Base-by-base conservation (phyloP, 1,140 invertebrate genomes). In the Trichogramma pretiosum region DNA sequence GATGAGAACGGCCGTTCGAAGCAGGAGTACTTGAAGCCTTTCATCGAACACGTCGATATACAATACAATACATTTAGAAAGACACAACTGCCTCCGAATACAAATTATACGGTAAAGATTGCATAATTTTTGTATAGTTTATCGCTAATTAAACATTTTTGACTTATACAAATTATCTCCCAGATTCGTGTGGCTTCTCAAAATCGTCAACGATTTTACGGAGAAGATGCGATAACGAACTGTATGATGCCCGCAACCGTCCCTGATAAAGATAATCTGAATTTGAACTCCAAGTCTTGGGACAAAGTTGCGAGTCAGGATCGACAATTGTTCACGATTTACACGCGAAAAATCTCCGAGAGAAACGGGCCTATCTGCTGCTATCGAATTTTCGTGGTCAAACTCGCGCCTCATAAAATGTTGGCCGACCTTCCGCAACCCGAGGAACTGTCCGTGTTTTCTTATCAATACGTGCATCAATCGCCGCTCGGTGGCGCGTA, bases 301-400 rank as follows among this genome's bases (percentile, higher is more conserved):
- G 72, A 76, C 14, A 87, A 85, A 66, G 74, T 86, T 33, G 74
- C 79, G 40, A 75, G 75, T 36, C 74, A 80, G 33, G 81, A 78
- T 16, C 76, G 74, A 55, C 83, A 81, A 65, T 68, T 87, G 36
- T 81, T 89, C 43, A 82, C 83, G 54, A 61, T 89, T 13, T 75
- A 76, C 52, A 62, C 89, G 34, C 85, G 85, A 0, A 73, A 83
- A 52, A 77, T 91, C 13, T 83, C 84, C 0, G 87, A 92, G 61
- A 70, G 88, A 47, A 91, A 91, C 62, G 89, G 89, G 10, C 82
- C 82, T 5, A 89, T 93, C 54, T 91, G 88, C 65, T 91, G 88
- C 56, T 87, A 87, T 62, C 77, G 86, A 57, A 73, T 92, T 35
- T 85, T 85, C 68, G 68, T 91, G 56, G 79, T 91, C 1, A 79